A percentile compares a stretch with the other conserved stretches of the same genome.
These are phyloP conservation scores for Adineta ricciae DNA, from an alignment of 2,888 invertebrate genomes.

Conservation along the genomic window DNA sequence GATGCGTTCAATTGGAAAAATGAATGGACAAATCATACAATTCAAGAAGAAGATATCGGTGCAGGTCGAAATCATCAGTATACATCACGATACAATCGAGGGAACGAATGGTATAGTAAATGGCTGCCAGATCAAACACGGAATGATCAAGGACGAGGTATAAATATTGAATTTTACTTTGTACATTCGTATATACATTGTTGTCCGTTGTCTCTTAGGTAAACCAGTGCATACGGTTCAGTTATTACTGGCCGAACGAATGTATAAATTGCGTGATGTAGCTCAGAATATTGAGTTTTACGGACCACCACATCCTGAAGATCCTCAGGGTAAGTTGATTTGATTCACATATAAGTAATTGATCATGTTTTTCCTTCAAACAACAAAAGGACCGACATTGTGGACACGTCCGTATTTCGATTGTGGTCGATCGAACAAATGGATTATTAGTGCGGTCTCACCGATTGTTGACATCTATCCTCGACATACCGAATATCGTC, in stretches of 20 bases:
- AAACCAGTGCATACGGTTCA: constrained; percentile 15
- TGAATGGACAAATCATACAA: constrained; percentile 85
- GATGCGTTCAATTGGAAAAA: constrained; percentile 83
- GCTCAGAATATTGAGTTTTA: constrained; percentile 10
- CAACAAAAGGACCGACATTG: constrained; percentile 81
- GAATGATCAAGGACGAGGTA: constrained; percentile 25
- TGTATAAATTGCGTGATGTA: constrained; percentile 20
- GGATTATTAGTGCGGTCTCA: constrained; percentile 83
- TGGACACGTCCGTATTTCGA: constrained; percentile 92
- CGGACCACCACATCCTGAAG: background rate
- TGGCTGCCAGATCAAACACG: constrained; percentile 80
- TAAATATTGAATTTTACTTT: background rate
- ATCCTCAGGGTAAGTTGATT: background rate
- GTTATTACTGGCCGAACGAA: background rate
- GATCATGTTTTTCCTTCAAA: no score
- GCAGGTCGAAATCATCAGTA: constrained; percentile 75
- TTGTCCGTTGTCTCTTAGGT: background rate
- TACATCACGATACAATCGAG: constrained; percentile 75
- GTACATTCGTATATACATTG: no score
- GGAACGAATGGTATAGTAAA: constrained; percentile 80
- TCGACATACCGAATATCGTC: constrained; percentile 40
- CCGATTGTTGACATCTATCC: constrained; percentile 92
- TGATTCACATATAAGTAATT: no score
- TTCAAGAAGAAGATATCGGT: constrained; percentile 54
- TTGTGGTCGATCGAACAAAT: constrained; percentile 84